Conservation (phyloP, 2,113 vertebrate species). For the Megaceryle maxima region DNA sequence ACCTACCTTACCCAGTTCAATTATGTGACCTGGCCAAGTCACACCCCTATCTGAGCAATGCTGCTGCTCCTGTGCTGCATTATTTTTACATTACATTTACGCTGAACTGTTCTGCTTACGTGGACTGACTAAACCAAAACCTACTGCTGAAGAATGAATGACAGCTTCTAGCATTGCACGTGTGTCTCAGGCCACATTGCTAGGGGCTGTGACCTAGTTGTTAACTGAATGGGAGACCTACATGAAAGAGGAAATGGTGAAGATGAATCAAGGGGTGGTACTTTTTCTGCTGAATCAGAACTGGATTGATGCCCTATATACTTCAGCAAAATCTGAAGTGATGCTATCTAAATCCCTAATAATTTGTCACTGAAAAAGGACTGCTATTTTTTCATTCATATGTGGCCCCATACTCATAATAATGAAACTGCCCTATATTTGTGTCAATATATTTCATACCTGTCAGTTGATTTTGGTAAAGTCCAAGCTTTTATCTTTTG, state of each 20-base stretch:
- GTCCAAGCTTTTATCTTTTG: neutral
- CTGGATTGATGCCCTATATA: neutral
- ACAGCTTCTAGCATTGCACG: neutral
- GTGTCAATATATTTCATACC: neutral
- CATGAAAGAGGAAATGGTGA: neutral
- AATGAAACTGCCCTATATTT: neutral
- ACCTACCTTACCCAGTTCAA: neutral
- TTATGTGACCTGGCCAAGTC: neutral
- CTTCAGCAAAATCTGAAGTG: conserved; percentile 4
- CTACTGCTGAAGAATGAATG: neutral
- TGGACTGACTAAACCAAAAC: neutral
- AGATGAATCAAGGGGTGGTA: conserved; percentile 1
- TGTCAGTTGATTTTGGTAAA: neutral
- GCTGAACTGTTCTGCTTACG: neutral
- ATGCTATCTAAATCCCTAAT: neutral
- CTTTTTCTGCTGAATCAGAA: conserved; percentile 22
- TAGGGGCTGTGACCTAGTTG: neutral
- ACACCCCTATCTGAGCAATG: neutral
- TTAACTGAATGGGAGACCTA: neutral
- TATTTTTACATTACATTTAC: neutral
- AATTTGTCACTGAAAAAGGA: neutral
- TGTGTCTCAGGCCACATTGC: neutral
- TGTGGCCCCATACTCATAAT: neutral
- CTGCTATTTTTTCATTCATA: neutral
- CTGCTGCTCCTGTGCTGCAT: conserved; percentile 9